Evolutionary conservation across 2,888 invertebrate genomes (phyloP).

Genomic region (Plebejus anna): DNA sequence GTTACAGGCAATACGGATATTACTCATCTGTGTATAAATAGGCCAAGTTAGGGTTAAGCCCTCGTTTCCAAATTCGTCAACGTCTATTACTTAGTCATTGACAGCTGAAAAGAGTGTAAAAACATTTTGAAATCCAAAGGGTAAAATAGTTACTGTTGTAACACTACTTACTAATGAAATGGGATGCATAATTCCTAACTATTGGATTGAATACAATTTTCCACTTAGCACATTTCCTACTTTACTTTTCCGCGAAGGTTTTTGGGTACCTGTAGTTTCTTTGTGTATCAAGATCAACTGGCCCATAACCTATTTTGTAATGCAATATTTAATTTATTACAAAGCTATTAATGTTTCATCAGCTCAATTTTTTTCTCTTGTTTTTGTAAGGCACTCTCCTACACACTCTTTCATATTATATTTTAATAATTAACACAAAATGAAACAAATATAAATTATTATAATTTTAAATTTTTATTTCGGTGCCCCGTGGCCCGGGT

Average conservation of each 20-base stretch:
- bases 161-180: too few species aligned
- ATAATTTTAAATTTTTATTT: too few species aligned
- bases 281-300: not conserved
- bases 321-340: too few species aligned
- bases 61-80: constrained; percentile 19
- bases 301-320: not conserved
- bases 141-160: too few species aligned
- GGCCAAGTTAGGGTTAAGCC: not conserved
- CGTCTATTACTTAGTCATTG: not conserved
- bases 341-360: too few species aligned
- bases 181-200: too few species aligned
- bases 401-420: too few species aligned
- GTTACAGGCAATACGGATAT: not conserved
- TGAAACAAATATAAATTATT: too few species aligned
- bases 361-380: not conserved
- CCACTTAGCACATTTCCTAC: not conserved
- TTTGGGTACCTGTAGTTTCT: not conserved
- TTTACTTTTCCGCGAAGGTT: not conserved
- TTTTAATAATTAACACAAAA: too few species aligned
- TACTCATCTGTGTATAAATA: constrained; percentile 14
- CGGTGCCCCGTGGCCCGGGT: not conserved
- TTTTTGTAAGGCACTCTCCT: too few species aligned
- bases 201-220: not conserved
- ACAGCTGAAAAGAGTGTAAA: not conserved
- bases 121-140: too few species aligned